These are phyloP conservation scores for Sebastes variabilis DNA, from an alignment of 2,797 vertebrate species.

Conservation along the genomic window DNA sequence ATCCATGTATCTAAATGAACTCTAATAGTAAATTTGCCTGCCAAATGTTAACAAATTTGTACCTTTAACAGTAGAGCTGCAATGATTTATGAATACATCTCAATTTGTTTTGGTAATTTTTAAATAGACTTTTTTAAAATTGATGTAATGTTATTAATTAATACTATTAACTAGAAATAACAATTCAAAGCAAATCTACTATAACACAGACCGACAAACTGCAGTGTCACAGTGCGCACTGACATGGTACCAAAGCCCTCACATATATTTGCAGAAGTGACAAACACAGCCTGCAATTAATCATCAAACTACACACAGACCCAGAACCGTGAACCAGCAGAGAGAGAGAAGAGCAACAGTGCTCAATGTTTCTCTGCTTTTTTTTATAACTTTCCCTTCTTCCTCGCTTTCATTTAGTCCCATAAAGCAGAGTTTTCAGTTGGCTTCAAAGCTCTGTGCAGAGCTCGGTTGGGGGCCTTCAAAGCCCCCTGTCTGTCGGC, in stretches of 20 bases:
- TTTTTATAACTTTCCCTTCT: slow-evolving; percentile 65
- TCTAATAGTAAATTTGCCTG: background rate
- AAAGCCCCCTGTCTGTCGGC: slow-evolving; percentile 88
- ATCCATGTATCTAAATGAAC: background rate
- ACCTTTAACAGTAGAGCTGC: background rate
- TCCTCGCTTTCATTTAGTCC: slow-evolving; percentile 76
- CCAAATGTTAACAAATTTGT: background rate
- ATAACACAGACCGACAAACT: background rate
- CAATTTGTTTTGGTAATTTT: background rate
- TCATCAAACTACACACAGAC: slow-evolving; percentile 39
- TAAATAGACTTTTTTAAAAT: background rate
- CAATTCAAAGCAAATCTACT: background rate
- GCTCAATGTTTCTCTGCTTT: slow-evolving; percentile 45
- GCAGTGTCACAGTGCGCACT: slow-evolving; percentile 4
- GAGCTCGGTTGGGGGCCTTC: slow-evolving; percentile 89
- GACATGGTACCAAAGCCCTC: background rate
- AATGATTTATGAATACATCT: background rate
- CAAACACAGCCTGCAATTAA: slow-evolving; percentile 33
- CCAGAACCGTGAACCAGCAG: slow-evolving; percentile 29
- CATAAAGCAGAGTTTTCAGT: slow-evolving; percentile 83
- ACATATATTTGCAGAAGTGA: slow-evolving; percentile 16
- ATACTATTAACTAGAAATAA: background rate
- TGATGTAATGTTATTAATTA: background rate
- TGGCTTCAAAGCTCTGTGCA: slow-evolving; percentile 85
- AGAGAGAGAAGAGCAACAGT: slow-evolving; percentile 46